These are phyloP conservation scores for Listronotus bonariensis DNA, from an alignment of 1,140 invertebrate genomes.

Conservation along the genomic window DNA sequence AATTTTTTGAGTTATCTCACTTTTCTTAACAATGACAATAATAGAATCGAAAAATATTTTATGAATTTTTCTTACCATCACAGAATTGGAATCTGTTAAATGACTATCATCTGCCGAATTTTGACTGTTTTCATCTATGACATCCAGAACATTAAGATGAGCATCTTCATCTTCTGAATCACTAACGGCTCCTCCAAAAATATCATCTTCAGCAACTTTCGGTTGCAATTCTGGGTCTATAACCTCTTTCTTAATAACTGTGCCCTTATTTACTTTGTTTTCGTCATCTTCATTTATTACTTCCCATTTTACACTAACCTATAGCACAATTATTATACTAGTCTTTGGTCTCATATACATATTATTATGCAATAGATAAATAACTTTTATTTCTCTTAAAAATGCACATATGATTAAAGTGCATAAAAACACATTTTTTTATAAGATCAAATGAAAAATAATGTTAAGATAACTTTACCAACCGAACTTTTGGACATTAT, in stretches of 20 bases:
- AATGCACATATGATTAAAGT: no score
- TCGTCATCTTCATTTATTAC: slow-evolving; percentile 91
- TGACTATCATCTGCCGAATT: slow-evolving; percentile 76
- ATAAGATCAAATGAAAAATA: no score
- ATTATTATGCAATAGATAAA: no score
- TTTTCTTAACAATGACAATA: no score
- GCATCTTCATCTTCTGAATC: slow-evolving; percentile 79
- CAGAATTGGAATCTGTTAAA: slow-evolving; percentile 74
- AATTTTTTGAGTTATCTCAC: no score
- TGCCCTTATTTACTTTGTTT: slow-evolving; percentile 64
- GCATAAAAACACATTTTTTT: no score
- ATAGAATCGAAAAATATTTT: not conserved
- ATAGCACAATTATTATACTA: not conserved
- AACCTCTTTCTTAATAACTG: slow-evolving; percentile 63
- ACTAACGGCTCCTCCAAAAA: slow-evolving; percentile 87
- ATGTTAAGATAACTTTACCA: no score
- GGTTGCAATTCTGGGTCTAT: slow-evolving; percentile 55
- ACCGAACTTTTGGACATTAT: no score
- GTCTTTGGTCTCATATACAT: no score
- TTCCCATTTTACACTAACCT: slow-evolving; percentile 82
- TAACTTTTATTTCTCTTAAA: no score
- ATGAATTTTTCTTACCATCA: slow-evolving; percentile 53
- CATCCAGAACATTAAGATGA: slow-evolving; percentile 72
- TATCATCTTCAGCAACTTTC: slow-evolving; percentile 72
- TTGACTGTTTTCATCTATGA: slow-evolving; percentile 76